Percentiles rank a stretch among this genome's conserved stretches.
Conservation (phyloP, 2,113 vertebrate species). For the Junco hyemalis region DNA sequence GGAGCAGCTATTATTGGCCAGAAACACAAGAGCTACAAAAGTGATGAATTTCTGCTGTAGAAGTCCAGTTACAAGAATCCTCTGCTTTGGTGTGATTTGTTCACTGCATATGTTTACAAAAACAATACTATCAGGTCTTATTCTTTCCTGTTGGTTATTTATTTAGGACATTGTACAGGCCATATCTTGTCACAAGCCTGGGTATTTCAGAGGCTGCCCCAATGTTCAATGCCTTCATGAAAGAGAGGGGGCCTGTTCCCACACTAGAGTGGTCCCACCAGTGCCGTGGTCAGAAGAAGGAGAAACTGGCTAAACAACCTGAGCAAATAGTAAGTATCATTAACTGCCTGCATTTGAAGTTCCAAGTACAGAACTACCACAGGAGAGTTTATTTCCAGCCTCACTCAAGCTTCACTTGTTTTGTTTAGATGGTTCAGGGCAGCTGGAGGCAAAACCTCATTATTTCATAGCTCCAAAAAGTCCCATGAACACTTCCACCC, state of each 20-base stretch:
- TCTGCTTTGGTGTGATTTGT: neutral
- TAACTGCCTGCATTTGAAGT: neutral
- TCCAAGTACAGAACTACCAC: neutral
- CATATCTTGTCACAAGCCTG: neutral
- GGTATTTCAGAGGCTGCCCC: neutral
- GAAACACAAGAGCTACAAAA: neutral
- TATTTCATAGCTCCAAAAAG: neutral
- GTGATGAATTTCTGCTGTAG: neutral
- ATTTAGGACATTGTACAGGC: neutral
- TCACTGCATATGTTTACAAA: neutral
- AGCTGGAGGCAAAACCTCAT: neutral
- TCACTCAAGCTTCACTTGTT: neutral
- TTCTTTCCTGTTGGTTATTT: neutral
- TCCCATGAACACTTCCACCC: neutral
- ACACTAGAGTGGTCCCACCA: neutral
- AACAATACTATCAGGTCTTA: neutral
- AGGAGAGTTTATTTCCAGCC: neutral
- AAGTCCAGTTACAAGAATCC: neutral
- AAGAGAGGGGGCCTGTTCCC: neutral
- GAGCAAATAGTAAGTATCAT: neutral
- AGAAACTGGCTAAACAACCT: neutral
- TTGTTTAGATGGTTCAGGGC: neutral
- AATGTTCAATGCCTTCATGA: neutral
- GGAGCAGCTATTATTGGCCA: neutral
- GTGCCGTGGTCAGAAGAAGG: neutral